A percentile compares a stretch with the other conserved stretches of the same genome.
Evolutionary conservation across 2,113 vertebrate species (phyloP).

Genomic region (Genyomyrus donnyi): DNA sequence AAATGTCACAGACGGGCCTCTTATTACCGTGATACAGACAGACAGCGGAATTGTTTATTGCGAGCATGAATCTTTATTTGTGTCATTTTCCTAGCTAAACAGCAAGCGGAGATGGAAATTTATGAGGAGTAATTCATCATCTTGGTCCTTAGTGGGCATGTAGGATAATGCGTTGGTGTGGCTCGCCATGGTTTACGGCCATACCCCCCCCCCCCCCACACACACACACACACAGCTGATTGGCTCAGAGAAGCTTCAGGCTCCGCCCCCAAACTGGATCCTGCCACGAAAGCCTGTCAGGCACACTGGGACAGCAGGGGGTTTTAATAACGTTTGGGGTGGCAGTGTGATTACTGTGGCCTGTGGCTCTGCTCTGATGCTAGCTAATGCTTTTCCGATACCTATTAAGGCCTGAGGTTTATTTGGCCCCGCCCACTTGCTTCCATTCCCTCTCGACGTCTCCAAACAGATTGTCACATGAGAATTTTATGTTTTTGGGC

Average conservation of each 20-base stretch:
- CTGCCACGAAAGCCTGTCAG: neutral
- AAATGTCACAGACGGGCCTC: neutral
- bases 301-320: neutral
- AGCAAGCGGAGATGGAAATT: conserved; percentile 20
- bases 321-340: conserved; percentile 8
- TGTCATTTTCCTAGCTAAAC: conserved; percentile 21
- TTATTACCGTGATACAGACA: conserved; percentile 19
- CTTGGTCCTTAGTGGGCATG: neutral
- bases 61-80: conserved; percentile 24
- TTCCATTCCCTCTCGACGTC: neutral
- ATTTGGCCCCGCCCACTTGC: neutral
- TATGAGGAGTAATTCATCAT: conserved; percentile 9
- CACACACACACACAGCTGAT: neutral
- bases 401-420: neutral
- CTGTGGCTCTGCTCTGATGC: conserved; percentile 5
- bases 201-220: neutral
- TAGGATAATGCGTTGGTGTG: neutral
- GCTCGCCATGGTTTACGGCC: neutral
- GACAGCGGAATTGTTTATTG: conserved; percentile 24
- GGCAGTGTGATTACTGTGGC: conserved; percentile 2
- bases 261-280: neutral
- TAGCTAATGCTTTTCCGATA: conserved; percentile 26
- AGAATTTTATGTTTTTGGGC: conserved; percentile 9
- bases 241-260: neutral
- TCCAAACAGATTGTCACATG: neutral